phyloP scores from a whole-genome alignment of 30 jellyfish, hydroid and myxozoan species.

The Hydractinia symbiolongicarpus region DNA sequence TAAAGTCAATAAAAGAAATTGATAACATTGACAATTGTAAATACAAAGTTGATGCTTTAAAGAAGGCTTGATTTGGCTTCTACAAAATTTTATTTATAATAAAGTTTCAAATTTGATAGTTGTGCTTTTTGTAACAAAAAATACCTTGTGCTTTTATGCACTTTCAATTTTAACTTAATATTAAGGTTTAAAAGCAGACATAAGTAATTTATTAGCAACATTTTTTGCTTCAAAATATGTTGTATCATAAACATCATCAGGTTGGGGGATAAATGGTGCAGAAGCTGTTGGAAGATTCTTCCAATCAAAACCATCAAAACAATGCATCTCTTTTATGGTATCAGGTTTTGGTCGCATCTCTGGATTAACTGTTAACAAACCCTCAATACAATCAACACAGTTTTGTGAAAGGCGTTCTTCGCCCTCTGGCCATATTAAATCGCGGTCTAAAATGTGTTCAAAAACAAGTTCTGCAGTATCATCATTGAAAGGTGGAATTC shows the following conservation, averaged over 20 bases:
- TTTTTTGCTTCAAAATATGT: conserved; percentile 75
- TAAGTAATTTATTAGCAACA: conserved; percentile 20
- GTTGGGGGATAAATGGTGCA: conserved; percentile 89
- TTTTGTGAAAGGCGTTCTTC: conserved; percentile 51
- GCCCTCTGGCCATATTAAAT: conserved; percentile 82
- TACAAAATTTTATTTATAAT: no score
- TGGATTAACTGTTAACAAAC: conserved; percentile 44
- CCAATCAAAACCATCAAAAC: conserved; percentile 66
- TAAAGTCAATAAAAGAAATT: no score
- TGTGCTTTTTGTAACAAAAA: no score
- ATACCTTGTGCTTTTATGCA: no score
- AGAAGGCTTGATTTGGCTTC: no score
- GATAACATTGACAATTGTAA: no score
- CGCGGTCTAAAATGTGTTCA: conserved; percentile 70
- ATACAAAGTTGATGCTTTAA: no score
- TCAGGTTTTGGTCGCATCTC: conserved; percentile 51
- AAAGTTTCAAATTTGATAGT: no score
- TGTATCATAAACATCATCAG: conserved; percentile 85
- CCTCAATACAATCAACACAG: conserved; percentile 46
- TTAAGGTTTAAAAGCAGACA: conserved; percentile 19
- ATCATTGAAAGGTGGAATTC: conserved; percentile 86
- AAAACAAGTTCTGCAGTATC: conserved; percentile 89
- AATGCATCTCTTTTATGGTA: conserved; percentile 49
- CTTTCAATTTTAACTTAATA: neutral
- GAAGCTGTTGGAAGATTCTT: conserved; percentile 46